Evolutionary conservation across 2,888 invertebrate species (phyloP), one percentile per base, ranked within the genome.

Genomic region (Drosophila fulvimacula): DNA sequence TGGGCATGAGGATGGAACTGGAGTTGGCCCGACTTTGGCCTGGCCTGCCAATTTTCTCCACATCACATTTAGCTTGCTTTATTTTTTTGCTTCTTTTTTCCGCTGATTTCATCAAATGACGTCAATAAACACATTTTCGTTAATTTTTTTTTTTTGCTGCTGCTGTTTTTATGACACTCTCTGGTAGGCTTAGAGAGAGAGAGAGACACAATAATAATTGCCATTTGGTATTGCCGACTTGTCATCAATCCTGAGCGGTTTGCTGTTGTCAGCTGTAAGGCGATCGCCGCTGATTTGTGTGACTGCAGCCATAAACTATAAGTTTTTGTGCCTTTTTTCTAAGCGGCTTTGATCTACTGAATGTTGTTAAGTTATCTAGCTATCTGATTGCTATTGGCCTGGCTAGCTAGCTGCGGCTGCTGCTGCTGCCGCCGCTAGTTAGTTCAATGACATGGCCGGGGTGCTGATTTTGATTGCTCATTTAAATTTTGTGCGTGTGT

Each of bases 381-480:
- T 63, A 42, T 52, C 49, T 53, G 32, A 55, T 42, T 69, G 48
- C 42, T 21, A 49, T 52, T 24, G 65, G 65, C 36, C 30, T 9
- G 66, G 10, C 36, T 19, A 60, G n/a, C 13, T 34, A 11, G 3
- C 34, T 36, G 19, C n/a, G n/a, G 13, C 13, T 13, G 41, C 32
- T 21, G 48, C 32, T 36, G 51, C 51, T 49, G n/a, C n/a, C n/a
- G 32, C 19, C 15, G 5, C 15, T 19, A 38, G 55, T 34, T 82
- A 62, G 83, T 88, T 83, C 83, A 83, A 86, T 86, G 83, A 83
- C 83, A 86, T 59, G 32, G 58, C 51, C 57, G 65, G 65, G 83
- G 89, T 82, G 82, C 75, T 80, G 81, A 86, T 77, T 83, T 83
- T 86, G 89, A 88, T 88, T 56, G 78, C 87, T 88, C 73, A 83